phyloP scores from a whole-genome alignment of 2,888 invertebrate genomes.

The Petrophora chlorosata region DNA sequence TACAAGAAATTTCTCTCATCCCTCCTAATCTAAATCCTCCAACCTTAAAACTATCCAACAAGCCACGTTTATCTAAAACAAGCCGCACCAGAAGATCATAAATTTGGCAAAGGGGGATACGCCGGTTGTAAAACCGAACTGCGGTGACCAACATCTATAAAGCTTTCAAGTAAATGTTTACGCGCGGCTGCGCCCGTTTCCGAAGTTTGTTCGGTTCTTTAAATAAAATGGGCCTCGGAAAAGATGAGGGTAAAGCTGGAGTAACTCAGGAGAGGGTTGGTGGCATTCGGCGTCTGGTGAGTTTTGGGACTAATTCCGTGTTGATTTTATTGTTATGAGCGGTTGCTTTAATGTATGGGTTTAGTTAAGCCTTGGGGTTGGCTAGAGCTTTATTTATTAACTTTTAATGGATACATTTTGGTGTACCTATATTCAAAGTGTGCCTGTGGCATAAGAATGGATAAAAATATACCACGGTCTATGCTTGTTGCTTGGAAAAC shows the following conservation, averaged over 20 bases:
- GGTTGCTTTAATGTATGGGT: not conserved
- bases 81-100: slow-evolving; percentile 41
- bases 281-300: slow-evolving; percentile 36
- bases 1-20: too few species aligned
- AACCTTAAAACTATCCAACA: slow-evolving; percentile 20
- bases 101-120: slow-evolving; percentile 43
- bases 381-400: too few species aligned
- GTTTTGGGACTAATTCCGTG: slow-evolving; percentile 18
- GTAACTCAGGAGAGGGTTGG: slow-evolving; percentile 41
- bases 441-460: too few species aligned
- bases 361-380: too few species aligned
- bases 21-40: not conserved
- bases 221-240: slow-evolving; percentile 63
- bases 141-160: slow-evolving; percentile 77
- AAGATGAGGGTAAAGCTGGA: slow-evolving; percentile 53
- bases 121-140: slow-evolving; percentile 59
- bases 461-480: too few species aligned
- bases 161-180: slow-evolving; percentile 77
- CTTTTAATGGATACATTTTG: too few species aligned
- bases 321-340: slow-evolving; percentile 27
- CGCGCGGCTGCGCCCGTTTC: slow-evolving; percentile 62
- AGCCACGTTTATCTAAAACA: slow-evolving; percentile 35
- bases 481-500: too few species aligned
- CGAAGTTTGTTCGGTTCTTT: slow-evolving; percentile 66
- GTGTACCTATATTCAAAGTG: too few species aligned